These are phyloP conservation scores for Leptobrachium ailaonicum DNA, from an alignment of 2,113 vertebrate genomes.

Conservation along the genomic window DNA sequence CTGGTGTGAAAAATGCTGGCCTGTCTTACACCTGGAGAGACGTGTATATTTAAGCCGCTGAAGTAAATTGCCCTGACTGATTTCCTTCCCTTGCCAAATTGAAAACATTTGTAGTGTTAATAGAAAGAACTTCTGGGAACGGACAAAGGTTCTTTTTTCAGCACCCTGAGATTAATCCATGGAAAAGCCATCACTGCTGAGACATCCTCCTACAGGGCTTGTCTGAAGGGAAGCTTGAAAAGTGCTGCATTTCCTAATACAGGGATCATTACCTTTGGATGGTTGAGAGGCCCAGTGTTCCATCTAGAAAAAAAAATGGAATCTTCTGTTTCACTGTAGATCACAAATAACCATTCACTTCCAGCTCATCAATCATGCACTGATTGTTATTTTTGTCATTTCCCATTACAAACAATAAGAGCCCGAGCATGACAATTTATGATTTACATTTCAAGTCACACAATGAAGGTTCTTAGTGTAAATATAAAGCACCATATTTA, in stretches of 20 bases:
- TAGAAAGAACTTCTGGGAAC: not conserved
- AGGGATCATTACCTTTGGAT: slow-evolving; percentile 18
- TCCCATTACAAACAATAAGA: slow-evolving; percentile 14
- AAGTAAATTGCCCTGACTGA: not conserved
- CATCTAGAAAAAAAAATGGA: not conserved
- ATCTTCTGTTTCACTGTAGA: not conserved
- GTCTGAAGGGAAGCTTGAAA: slow-evolving; percentile 29
- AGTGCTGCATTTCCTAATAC: slow-evolving; percentile 25
- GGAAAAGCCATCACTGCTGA: slow-evolving; percentile 13
- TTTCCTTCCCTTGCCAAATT: slow-evolving; percentile 3
- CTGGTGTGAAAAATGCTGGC: slow-evolving; percentile 1
- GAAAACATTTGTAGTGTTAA: slow-evolving; percentile 11
- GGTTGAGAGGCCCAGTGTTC: not conserved
- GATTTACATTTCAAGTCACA: no score
- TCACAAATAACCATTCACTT: not conserved
- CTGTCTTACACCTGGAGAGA: not conserved
- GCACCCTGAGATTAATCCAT: slow-evolving; percentile 24
- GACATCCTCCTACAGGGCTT: slow-evolving; percentile 28
- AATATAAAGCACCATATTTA: no score
- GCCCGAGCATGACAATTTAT: no score
- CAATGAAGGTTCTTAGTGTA: no score
- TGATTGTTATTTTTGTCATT: slow-evolving; percentile 20
- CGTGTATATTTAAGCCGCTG: not conserved
- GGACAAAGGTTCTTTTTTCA: slow-evolving; percentile 38
- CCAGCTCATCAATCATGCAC: not conserved